Conservation (phyloP, 1,140 invertebrate genomes). For the Pseudomyrmex gracilis region DNA sequence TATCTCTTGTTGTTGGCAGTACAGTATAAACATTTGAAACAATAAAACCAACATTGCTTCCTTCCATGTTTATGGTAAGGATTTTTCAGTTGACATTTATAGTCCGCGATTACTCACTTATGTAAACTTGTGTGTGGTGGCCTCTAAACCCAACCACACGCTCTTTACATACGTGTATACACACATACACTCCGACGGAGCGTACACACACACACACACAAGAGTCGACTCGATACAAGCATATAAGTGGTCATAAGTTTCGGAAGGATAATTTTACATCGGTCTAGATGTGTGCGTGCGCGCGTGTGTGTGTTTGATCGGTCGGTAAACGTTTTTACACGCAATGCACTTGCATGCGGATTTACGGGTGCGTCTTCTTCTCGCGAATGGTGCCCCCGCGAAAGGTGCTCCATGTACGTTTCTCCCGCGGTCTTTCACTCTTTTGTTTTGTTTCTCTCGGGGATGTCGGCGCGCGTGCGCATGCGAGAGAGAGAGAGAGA, state of each 20-base stretch:
- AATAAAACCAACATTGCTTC: too few species aligned
- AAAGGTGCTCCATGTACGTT: not conserved
- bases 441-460: conserved; percentile 34
- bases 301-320: not conserved
- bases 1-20: too few species aligned
- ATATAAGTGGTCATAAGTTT: too few species aligned
- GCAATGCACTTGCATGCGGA: not conserved
- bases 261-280: too few species aligned
- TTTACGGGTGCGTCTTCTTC: conserved; percentile 1
- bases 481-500: conserved; percentile 13
- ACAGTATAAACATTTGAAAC: too few species aligned
- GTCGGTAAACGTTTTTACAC: not conserved
- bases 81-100: too few species aligned
- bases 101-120: not conserved
- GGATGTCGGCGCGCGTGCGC: conserved; percentile 7
- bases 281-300: not conserved
- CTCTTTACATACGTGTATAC: too few species aligned
- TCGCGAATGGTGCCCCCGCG: not conserved
- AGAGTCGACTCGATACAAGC: too few species aligned
- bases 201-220: too few species aligned
- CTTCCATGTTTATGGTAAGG: too few species aligned
- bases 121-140: not conserved
- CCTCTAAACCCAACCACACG: too few species aligned
- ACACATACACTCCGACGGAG: too few species aligned
- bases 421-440: conserved; percentile 26